These are phyloP conservation scores for Cyprinodon variegatus DNA, from an alignment of 2,113 vertebrate species.

Conservation along the genomic window DNA sequence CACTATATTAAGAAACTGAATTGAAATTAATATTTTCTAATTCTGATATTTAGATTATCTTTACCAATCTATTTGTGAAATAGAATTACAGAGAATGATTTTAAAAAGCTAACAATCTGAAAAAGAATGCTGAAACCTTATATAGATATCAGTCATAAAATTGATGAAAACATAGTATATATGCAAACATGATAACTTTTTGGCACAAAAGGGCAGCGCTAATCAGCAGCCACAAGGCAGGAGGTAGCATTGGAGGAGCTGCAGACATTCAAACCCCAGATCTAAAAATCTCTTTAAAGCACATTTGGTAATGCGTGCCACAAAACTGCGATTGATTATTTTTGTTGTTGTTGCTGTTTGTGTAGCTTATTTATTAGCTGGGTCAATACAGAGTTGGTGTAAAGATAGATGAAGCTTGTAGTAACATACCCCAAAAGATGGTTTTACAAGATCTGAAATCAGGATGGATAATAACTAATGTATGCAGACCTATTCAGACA, in stretches of 20 bases:
- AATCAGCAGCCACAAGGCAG: background rate
- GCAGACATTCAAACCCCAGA: background rate
- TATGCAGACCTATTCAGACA: too few relatives aligned
- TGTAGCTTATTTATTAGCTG: background rate
- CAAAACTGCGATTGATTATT: background rate
- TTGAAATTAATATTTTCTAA: background rate
- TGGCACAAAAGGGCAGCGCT: background rate
- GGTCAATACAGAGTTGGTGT: background rate
- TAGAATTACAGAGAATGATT: background rate
- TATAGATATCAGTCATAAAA: background rate
- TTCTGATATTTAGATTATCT: background rate
- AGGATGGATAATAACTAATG: too few relatives aligned
- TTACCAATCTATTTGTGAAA: background rate
- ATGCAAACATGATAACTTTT: background rate
- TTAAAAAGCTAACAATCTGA: background rate
- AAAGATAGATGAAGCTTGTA: background rate
- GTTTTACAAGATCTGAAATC: too few relatives aligned
- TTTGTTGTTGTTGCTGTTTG: background rate
- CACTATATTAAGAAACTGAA: too few relatives aligned
- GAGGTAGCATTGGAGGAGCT: background rate
- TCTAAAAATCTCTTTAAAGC: background rate
- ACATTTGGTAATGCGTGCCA: background rate
- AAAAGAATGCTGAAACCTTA: background rate
- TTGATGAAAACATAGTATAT: background rate
- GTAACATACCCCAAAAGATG: background rate